Conservation (phyloP, 2,888 invertebrate species). For the Limnephilus lunatus region DNA sequence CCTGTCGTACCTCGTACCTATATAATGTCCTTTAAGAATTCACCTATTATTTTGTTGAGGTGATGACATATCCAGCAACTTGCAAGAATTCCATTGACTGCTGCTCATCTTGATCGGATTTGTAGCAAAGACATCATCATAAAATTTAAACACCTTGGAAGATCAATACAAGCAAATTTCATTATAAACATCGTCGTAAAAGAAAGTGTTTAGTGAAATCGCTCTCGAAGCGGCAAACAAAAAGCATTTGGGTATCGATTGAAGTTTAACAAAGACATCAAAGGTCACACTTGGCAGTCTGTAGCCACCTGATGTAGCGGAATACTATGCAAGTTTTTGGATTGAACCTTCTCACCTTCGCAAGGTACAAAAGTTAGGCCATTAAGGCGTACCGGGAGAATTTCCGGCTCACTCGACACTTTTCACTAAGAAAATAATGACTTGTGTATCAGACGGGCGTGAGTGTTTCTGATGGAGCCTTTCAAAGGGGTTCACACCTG, state of each 20-base stretch:
- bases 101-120: neutral
- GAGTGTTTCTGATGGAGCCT: slow-evolving; percentile 9
- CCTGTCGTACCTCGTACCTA: too few species aligned
- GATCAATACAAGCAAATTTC: neutral
- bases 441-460: slow-evolving; percentile 5
- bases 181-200: neutral
- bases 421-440: slow-evolving; percentile 23
- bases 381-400: neutral
- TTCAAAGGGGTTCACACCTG: neutral
- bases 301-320: neutral
- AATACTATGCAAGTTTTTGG: neutral
- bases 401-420: neutral
- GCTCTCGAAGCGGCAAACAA: neutral
- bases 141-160: neutral
- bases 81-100: neutral
- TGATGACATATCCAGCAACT: neutral
- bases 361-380: neutral
- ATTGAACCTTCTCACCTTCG: slow-evolving; percentile 4
- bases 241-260: neutral
- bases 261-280: neutral
- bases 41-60: neutral
- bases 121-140: neutral
- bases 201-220: neutral
- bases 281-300: slow-evolving; percentile 6
- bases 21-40: too few species aligned